Percentiles rank a stretch among this genome's conserved stretches.
These are phyloP conservation scores for Acanthurus tractus DNA, from an alignment of 2,797 vertebrate species.

Conservation along the genomic window DNA sequence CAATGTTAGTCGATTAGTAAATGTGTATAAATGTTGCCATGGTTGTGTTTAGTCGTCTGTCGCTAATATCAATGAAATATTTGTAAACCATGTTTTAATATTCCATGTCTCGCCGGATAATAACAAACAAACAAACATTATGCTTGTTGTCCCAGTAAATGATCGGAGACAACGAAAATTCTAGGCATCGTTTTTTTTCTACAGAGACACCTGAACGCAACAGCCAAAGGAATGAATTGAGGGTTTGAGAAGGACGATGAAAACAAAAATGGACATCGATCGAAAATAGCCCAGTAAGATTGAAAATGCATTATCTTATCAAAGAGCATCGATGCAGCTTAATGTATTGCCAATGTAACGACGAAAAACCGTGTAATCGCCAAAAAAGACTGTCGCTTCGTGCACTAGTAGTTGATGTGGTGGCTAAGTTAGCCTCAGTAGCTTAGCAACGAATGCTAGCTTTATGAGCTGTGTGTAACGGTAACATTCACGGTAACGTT, in stretches of 20 bases:
- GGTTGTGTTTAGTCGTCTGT: too few species aligned
- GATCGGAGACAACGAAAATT: not conserved
- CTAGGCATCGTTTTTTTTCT: constrained; percentile 12
- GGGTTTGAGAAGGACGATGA: constrained; percentile 58
- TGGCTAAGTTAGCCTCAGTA: constrained; percentile 65
- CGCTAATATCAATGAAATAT: not conserved
- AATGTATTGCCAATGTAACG: fast-evolving
- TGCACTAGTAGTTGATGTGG: constrained; percentile 32
- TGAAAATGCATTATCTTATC: fast-evolving
- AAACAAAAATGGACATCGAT: constrained; percentile 68
- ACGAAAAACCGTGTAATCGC: not conserved
- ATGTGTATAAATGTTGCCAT: not conserved
- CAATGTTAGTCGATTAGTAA: not conserved
- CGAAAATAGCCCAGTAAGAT: constrained; percentile 54
- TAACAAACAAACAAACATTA: not conserved
- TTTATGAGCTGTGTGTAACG: constrained; percentile 33
- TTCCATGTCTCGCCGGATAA: fast-evolving
- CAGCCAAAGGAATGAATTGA: constrained; percentile 53
- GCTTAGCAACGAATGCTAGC: constrained; percentile 55
- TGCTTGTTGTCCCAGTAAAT: not conserved
- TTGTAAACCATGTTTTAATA: not conserved
- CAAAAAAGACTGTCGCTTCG: not conserved
- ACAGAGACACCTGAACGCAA: constrained; percentile 62
- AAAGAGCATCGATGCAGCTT: fast-evolving
- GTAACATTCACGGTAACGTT: not conserved